Base-by-base conservation (phyloP, 2,797 vertebrate genomes). In the Leptatherina wallacei region DNA sequence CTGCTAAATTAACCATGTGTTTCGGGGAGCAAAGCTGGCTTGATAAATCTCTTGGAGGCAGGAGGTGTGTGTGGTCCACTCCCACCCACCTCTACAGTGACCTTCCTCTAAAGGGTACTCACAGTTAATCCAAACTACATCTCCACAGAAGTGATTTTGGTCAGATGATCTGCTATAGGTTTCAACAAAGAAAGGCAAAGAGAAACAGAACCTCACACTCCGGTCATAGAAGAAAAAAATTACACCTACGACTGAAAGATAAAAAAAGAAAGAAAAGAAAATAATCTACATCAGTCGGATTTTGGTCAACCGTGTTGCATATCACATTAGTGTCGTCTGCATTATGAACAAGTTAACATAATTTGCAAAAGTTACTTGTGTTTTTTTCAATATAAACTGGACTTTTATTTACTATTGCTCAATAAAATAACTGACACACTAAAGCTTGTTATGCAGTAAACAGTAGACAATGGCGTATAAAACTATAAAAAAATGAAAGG, bases 1-100 rank as follows among this genome's bases (percentile, higher is more conserved):
- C 92, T 93, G 90, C 87, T 94, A 95, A 95, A 95, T 95, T 95
- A 95, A 92, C 90, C 92, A 92, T 93, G 93, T 94, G 89, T 91
- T 94, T 93, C 89, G 16, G 88, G 85, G 86, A 91, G 87, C 85
- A 80, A 76, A 87, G 85, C 86, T 85, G 82, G 84, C 84, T 87
- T 91, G 92, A 94, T 93, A 93, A 93, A 94, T 93, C 88, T 93
- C 88, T 87, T 69, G 13, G 66, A 87, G 89, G 90, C 81, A 86
- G 88, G 80, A 89, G 90, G 88, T 87, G 90, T 90, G 90, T 88
- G 88, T 81, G 88, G 88, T 91, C 89, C 83, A 90, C 92, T 91
- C 89, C 89, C 87, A 77, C 77, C 81, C 87, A 92, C 92, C 93
- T 92, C 87, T 88, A 77, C 75, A 3, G 22, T 89, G 92, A 93